These are phyloP conservation scores for Anseranas semipalmata DNA, from an alignment of 2,113 vertebrate species.

Conservation along the genomic window DNA sequence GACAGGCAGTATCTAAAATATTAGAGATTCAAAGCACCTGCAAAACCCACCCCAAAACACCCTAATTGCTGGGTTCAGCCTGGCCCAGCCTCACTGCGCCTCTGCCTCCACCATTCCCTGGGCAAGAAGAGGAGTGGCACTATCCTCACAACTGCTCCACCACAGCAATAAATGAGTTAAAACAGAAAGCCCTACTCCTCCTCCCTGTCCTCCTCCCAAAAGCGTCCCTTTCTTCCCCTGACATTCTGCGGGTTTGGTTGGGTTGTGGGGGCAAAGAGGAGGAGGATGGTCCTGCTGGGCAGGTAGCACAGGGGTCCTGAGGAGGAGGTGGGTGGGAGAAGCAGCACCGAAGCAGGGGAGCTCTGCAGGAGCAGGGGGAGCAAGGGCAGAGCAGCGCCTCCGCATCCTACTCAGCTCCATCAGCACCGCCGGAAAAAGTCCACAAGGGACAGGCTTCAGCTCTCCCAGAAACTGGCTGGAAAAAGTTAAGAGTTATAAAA, in stretches of 20 bases:
- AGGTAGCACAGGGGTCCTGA: background rate
- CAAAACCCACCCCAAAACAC: background rate
- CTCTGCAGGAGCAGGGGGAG: background rate
- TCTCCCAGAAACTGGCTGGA: background rate
- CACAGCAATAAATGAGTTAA: background rate
- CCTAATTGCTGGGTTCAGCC: background rate
- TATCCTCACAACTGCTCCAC: background rate
- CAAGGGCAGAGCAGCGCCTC: background rate
- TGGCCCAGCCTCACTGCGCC: background rate
- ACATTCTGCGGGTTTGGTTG: background rate
- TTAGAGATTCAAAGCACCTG: rapidly evolving
- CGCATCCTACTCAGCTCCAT: background rate
- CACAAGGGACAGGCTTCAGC: background rate
- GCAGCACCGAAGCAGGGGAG: background rate
- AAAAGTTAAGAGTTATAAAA: background rate
- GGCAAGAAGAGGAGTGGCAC: background rate
- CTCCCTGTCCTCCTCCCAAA: background rate
- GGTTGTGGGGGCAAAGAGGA: background rate
- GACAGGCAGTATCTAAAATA: background rate
- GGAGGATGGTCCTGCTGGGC: rapidly evolving
- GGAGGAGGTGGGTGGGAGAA: background rate
- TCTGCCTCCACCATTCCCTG: background rate
- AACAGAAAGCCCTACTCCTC: background rate
- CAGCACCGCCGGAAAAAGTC: background rate
- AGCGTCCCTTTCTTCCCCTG: background rate